Evolutionary conservation across 2,113 vertebrate genomes (phyloP), one percentile per base, ranked within the genome.

Genomic region (Gallinago paraguaiae): DNA sequence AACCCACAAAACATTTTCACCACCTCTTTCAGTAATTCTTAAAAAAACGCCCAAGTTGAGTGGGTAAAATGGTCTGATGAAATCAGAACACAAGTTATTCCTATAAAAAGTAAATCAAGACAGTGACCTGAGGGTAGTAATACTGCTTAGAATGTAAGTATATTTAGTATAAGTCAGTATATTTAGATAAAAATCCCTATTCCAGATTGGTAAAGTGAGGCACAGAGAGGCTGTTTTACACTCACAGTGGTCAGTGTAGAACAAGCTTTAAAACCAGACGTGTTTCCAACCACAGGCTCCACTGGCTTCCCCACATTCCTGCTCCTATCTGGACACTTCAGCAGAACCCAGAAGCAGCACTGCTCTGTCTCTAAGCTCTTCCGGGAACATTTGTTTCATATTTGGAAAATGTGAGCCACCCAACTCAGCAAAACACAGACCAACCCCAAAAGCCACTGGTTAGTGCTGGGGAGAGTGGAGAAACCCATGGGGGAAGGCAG

Each of bases 361-460:
- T 46, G 65, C 88, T 80, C 79, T 15, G 24, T 4, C 76, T 27
- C 45, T 4, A 33, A 59, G 68, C 70, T 45, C 27, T 19, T 61
- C 9, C 35, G 43, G 50, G 17, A 75, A 64, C 82, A 71, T 85
- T 85, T 90, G 90, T 16, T 82, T 90, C 48, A 15, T 14, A 17
- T 85, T 71, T 79, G 88, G 82, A 92, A 92, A 93, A 87, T 28
- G 14, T 35, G 70, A 95, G 53, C 78, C 92, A 91, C 23, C 27
- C 83, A 46, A 20, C 41, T 61, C 24, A 24, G 27, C 16, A 65
- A 25, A 83, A 45, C 28, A 24, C 31, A 63, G 54, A 35, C 5
- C 63, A 68, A 57, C 5, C 25, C 75, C 51, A 33, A 86, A 59
- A 86, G 46, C 63, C 74, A 67, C 37, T 75, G 85, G 18, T 85